These are phyloP conservation scores for Diabrotica undecimpunctata DNA, from an alignment of 1,140 invertebrate species.

Conservation along the genomic window DNA sequence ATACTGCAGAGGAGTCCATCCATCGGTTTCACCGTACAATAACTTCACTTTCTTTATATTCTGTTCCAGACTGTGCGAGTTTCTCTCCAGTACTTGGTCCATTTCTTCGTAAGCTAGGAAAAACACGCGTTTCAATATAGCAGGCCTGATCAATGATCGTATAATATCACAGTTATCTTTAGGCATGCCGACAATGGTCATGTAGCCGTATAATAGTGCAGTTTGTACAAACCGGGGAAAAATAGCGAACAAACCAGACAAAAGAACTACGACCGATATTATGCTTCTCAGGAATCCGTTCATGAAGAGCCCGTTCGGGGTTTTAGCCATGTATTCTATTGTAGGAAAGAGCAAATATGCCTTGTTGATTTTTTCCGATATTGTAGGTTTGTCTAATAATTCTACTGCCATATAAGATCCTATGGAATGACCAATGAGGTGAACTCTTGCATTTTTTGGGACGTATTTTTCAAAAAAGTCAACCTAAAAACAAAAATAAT, in stretches of 20 bases:
- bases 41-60: slow-evolving; percentile 62
- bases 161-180: slow-evolving; percentile 45
- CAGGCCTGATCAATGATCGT: slow-evolving; percentile 53
- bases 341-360: slow-evolving; percentile 79
- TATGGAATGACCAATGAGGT: slow-evolving; percentile 82
- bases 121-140: slow-evolving; percentile 54
- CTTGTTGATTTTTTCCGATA: slow-evolving; percentile 51
- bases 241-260: slow-evolving; percentile 57
- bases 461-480: slow-evolving; percentile 71
- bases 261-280: slow-evolving; percentile 53
- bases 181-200: slow-evolving; percentile 50
- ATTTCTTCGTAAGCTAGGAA: slow-evolving; percentile 63
- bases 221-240: slow-evolving; percentile 56
- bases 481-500: slow-evolving; percentile 45
- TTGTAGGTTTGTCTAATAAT: slow-evolving; percentile 57
- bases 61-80: slow-evolving; percentile 53
- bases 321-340: slow-evolving; percentile 71
- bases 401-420: slow-evolving; percentile 78
- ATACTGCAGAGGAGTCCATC: slow-evolving; percentile 70
- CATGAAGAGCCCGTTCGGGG: slow-evolving; percentile 64
- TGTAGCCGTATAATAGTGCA: slow-evolving; percentile 53
- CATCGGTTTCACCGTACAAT: slow-evolving; percentile 72
- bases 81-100: slow-evolving; percentile 55
- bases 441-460: slow-evolving; percentile 62
- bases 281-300: slow-evolving; percentile 55